Evolutionary conservation across 2,113 vertebrate species (phyloP).

Genomic region (Hyperopisus bebe): DNA sequence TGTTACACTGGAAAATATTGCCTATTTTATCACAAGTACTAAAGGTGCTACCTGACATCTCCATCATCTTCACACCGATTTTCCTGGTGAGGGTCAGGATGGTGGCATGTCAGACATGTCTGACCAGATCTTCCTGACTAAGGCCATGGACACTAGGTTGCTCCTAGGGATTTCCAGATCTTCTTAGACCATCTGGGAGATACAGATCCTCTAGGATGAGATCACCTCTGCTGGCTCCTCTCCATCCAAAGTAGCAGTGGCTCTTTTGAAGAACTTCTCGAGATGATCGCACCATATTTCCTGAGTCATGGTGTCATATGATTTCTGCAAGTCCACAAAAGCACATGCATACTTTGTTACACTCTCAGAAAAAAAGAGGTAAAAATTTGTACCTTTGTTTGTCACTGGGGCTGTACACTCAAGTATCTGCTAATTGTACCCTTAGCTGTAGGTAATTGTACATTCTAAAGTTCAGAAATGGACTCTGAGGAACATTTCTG

Average conservation of each 20-base stretch:
- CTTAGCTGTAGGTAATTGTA: too few relatives aligned
- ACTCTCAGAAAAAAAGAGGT: too few relatives aligned
- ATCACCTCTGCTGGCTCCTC: not conserved
- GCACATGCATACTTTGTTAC: too few relatives aligned
- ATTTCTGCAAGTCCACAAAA: not conserved
- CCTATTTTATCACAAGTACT: not conserved
- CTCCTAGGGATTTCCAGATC: not conserved
- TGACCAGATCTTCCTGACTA: not conserved
- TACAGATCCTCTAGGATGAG: not conserved
- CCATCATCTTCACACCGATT: not conserved
- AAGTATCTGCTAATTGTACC: too few relatives aligned
- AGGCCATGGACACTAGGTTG: not conserved
- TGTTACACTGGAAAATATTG: not conserved
- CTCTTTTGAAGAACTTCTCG: not conserved
- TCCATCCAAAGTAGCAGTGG: not conserved
- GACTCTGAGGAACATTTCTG: too few relatives aligned
- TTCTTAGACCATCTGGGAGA: not conserved
- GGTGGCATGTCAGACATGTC: not conserved
- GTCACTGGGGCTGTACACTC: too few relatives aligned
- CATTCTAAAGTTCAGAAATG: too few relatives aligned
- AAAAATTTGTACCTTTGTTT: too few relatives aligned
- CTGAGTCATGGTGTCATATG: not conserved
- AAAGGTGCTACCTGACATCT: not conserved
- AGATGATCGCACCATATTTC: not conserved
- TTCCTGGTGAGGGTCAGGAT: not conserved